A percentile compares a stretch with the other conserved stretches of the same genome.
Conservation (phyloP, 1,140 invertebrate species). For the Wiebesia pumilae region DNA sequence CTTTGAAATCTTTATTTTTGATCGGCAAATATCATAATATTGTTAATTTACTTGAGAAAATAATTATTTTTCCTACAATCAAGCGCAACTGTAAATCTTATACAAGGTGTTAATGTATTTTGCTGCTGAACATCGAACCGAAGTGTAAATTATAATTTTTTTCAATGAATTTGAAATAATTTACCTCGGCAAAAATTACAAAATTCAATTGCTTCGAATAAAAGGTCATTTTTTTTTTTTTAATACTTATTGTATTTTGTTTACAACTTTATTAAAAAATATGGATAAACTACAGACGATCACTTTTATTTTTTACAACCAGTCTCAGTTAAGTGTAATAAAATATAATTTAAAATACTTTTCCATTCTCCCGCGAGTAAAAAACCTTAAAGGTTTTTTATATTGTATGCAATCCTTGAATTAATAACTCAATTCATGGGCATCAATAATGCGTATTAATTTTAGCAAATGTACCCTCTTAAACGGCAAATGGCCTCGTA, state of each 20-base stretch:
- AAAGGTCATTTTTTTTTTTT: neutral
- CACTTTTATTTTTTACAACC: neutral
- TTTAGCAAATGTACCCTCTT: neutral
- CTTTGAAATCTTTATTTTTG: neutral
- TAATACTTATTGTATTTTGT: neutral
- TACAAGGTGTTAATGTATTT: too few species aligned
- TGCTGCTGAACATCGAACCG: too few species aligned
- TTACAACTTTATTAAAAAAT: slow-evolving; percentile 17
- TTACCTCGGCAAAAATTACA: neutral
- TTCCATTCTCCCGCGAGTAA: too few species aligned
- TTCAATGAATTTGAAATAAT: neutral
- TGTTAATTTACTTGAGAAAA: neutral
- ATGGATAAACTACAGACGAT: neutral
- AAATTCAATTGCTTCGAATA: neutral
- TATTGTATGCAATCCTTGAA: too few species aligned
- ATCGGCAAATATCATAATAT: neutral
- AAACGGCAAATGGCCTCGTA: too few species aligned
- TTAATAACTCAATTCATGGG: too few species aligned
- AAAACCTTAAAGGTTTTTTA: too few species aligned
- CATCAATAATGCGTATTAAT: neutral
- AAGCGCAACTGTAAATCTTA: too few species aligned
- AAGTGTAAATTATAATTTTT: neutral
- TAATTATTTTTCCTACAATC: too few species aligned
- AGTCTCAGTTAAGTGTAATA: neutral
- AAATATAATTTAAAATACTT: too few species aligned